These are phyloP conservation scores for Indicator maculatus DNA, from an alignment of 2,113 vertebrate genomes.

Conservation along the genomic window DNA sequence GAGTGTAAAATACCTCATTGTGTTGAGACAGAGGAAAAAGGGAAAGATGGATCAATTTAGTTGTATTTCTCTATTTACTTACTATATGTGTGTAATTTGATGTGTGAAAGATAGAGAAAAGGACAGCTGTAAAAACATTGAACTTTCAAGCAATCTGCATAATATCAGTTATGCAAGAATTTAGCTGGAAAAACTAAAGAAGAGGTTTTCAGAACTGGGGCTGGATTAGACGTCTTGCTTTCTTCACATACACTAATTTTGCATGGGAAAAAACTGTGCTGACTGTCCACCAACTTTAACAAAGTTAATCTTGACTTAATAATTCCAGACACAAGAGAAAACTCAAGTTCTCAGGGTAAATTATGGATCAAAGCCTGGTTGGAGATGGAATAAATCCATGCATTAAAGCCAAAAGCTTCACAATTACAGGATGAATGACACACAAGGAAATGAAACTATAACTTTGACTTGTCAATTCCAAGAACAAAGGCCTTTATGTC, in stretches of 20 bases:
- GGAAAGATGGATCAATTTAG: not conserved
- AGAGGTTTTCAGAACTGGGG: not conserved
- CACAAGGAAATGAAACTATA: constrained; percentile 33
- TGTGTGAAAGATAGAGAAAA: not conserved
- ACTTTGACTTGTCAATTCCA: constrained; percentile 24
- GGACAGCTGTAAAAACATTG: not conserved
- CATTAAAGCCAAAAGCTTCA: not conserved
- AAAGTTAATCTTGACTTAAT: constrained; percentile 15
- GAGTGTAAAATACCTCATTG: not conserved
- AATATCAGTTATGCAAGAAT: not conserved
- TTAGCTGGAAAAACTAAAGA: not conserved
- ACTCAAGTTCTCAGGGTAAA: not conserved
- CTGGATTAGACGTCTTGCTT: accelerated
- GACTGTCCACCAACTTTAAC: not conserved
- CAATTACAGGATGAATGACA: constrained; percentile 26
- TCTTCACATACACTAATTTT: not conserved
- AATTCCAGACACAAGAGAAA: not conserved
- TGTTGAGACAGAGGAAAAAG: not conserved
- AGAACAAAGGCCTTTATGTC: constrained; percentile 32
- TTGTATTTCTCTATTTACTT: not conserved
- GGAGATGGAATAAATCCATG: not conserved
- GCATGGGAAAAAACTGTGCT: not conserved
- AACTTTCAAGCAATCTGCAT: not conserved
- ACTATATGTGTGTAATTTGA: not conserved
- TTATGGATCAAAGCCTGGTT: constrained; percentile 20